Conservation (phyloP, 2,888 invertebrate genomes). For the Spilosoma lubricipeda region DNA sequence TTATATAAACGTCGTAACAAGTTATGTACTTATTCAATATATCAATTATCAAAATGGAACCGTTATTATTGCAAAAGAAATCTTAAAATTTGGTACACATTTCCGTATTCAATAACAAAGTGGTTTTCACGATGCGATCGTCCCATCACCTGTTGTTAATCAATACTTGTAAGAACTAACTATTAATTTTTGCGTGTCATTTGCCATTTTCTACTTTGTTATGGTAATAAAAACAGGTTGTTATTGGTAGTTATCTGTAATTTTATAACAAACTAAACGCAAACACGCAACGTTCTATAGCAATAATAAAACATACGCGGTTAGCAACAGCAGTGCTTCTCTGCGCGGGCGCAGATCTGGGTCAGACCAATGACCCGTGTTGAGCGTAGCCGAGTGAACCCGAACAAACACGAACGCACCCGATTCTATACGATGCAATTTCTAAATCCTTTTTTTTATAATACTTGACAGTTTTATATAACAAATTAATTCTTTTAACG, state of each 20-base stretch:
- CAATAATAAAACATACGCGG: conserved; percentile 47
- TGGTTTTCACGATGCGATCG: conserved; percentile 2
- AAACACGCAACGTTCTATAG: conserved; percentile 48
- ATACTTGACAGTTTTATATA: conserved; percentile 38
- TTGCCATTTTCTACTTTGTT: conserved; percentile 50
- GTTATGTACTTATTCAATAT: not conserved
- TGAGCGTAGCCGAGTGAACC: conserved; percentile 50
- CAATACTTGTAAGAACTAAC: conserved; percentile 33
- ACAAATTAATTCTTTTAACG: conserved; percentile 50
- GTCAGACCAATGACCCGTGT: conserved; percentile 71
- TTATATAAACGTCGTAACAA: not conserved
- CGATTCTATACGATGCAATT: conserved; percentile 21
- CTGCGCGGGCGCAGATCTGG: conserved; percentile 60
- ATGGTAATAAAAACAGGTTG: conserved; percentile 51
- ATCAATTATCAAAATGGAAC: not conserved
- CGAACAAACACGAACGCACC: conserved; percentile 44
- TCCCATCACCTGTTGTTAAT: conserved; percentile 24
- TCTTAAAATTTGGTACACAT: not conserved
- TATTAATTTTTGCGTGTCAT: conserved; percentile 46
- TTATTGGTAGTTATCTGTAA: conserved; percentile 49
- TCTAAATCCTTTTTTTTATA: conserved; percentile 34
- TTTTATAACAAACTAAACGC: conserved; percentile 54
- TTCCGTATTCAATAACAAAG: conserved; percentile 7
- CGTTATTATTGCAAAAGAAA: conserved; percentile 6
- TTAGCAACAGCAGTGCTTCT: conserved; percentile 50